Base-by-base conservation (phyloP, 1,140 invertebrate species). In the Leptopilina boulardi region DNA sequence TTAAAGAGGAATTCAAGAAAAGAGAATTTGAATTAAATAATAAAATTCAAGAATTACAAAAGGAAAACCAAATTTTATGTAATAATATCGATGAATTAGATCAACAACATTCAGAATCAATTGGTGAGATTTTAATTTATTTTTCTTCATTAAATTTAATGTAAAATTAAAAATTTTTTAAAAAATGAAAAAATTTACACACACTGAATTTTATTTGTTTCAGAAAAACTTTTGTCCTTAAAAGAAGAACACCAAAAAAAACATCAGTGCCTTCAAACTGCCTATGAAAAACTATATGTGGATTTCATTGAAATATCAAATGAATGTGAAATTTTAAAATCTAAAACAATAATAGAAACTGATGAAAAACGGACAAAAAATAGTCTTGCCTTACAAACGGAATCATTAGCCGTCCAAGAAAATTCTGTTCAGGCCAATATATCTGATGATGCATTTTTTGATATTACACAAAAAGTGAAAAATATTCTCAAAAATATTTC, bases 61-160 rank as follows among this genome's bases (percentile, higher is more conserved):
- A 90, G 3, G 91, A 93, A 77, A 94, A 94, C 82, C 88, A 89
- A 76, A 91, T 91, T 80, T 86, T 95, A 38, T 90, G 91, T 5
- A 82, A 78, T 6, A 94, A 92, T 77, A 89, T 96, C 34, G 94
- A 95, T 77, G 94, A 96, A 85, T 88, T 96, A 79, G 95, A 96
- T 84, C 91, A 86, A 54, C 95, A 96, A 86, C 94, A 96, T 84
- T 92, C 94, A 78, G 87, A 92, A 78, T 94, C 94, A 0, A 94
- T 95, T 88, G 88, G 91, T 91, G 81, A 0, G 42, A 77, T 72
- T 66, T 15, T 54, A 54, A 26, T 3, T 70, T 70, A 15, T 71
- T 70, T 13, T 73, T 13, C 18, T n/a, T 13, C n/a, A n/a, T n/a
- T n/a, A n/a, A n/a, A 19, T 51, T 38, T 26, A 2, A 26, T 23